These are phyloP conservation scores for Nomada lathburiana DNA, from an alignment of 2,888 invertebrate genomes.

Conservation along the genomic window DNA sequence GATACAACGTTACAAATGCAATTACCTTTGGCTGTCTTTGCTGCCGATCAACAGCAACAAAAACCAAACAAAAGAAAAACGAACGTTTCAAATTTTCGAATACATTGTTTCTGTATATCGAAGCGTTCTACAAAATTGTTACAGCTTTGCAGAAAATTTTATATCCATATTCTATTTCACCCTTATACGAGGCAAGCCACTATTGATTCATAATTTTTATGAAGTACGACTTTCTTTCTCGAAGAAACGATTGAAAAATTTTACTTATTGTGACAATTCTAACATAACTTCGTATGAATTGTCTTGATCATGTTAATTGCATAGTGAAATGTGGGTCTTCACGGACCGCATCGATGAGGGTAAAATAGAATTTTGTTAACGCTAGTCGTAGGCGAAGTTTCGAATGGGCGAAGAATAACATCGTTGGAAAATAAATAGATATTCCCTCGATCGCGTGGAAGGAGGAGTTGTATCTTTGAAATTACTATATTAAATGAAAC, in stretches of 20 bases:
- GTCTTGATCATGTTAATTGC: neutral
- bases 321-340: neutral
- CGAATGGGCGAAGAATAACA: conserved; percentile 1
- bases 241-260: too few relatives aligned
- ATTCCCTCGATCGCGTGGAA: neutral
- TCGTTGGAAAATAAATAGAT: conserved; percentile 3
- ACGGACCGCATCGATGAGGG: neutral
- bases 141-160: conserved; percentile 32
- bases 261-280: too few relatives aligned
- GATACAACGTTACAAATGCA: conserved; percentile 11
- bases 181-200: neutral
- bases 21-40: conserved; percentile 47
- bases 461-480: neutral
- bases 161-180: conserved; percentile 23
- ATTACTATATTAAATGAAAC: neutral
- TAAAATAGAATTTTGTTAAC: conserved; percentile 15
- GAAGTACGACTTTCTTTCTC: too few relatives aligned
- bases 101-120: conserved; percentile 9
- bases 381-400: conserved; percentile 4
- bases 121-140: conserved; percentile 39
- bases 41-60: conserved; percentile 11
- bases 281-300: too few relatives aligned
- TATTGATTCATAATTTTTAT: neutral
- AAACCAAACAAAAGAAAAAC: neutral
- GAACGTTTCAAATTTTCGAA: conserved; percentile 11